These are phyloP conservation scores for Orchesella cincta DNA, from an alignment of 1,140 invertebrate genomes.

Conservation along the genomic window DNA sequence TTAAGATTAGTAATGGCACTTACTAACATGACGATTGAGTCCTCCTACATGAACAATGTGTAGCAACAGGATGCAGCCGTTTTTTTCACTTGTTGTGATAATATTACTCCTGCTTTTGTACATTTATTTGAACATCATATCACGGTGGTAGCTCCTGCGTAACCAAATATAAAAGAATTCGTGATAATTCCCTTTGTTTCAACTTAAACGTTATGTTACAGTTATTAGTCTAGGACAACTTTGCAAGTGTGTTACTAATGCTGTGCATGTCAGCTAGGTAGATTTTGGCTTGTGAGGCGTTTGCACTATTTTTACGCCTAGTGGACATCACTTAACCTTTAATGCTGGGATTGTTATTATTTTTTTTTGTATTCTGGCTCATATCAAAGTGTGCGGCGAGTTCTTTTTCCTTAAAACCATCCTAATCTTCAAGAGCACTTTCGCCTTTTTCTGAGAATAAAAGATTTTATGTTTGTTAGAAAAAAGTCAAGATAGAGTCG, in stretches of 20 bases:
- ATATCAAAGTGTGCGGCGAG: not conserved
- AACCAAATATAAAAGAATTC: not conserved
- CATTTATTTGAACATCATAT: no score
- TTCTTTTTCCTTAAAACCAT: conserved; percentile 9
- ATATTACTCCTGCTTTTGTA: no score
- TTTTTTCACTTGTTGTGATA: no score
- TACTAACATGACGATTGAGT: no score
- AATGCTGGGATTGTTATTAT: conserved; percentile 13
- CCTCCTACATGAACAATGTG: no score
- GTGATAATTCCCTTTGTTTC: not conserved
- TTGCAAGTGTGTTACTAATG: no score
- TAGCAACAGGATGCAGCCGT: no score
- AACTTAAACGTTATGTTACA: not conserved
- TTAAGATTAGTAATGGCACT: no score
- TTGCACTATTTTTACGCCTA: conserved; percentile 17
- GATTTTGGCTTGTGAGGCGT: not conserved
- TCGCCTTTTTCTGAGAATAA: conserved; percentile 7
- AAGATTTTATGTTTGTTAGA: no score
- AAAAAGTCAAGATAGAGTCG: no score
- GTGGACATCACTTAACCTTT: conserved; percentile 5
- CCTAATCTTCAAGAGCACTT: not conserved
- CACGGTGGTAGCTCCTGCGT: not conserved
- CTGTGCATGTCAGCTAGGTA: no score
- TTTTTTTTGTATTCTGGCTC: not conserved
- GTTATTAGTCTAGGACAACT: no score